Conservation (phyloP, 2,888 invertebrate species). For the Sabatieria punctata region DNA sequence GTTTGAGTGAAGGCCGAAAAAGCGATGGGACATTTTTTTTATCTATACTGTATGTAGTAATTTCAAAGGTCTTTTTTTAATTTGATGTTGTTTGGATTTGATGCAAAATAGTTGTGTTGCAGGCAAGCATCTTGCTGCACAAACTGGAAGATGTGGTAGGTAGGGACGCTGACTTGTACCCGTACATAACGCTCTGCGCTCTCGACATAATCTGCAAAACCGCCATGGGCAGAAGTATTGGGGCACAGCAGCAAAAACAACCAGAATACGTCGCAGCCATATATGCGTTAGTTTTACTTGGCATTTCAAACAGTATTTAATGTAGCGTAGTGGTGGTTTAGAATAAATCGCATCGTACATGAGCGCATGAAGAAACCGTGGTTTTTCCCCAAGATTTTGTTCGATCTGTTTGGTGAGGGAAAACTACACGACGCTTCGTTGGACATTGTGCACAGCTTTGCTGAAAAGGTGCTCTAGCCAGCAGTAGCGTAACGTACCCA, state of each 20-base stretch:
- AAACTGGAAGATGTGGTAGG: too few species aligned
- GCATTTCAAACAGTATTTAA: too few species aligned
- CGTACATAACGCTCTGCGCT: slow-evolving; percentile 38
- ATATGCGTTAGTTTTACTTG: slow-evolving; percentile 36
- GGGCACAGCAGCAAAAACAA: slow-evolving; percentile 51
- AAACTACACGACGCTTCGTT: slow-evolving; percentile 43
- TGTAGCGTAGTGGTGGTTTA: too few species aligned
- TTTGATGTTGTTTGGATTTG: too few species aligned
- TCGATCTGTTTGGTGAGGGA: slow-evolving; percentile 35
- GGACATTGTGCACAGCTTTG: slow-evolving; percentile 46
- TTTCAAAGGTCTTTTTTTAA: too few species aligned
- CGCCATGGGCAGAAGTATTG: slow-evolving; percentile 59
- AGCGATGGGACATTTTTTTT: too few species aligned
- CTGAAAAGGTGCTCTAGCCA: slow-evolving; percentile 38
- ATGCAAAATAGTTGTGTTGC: too few species aligned
- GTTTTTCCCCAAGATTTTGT: slow-evolving; percentile 32
- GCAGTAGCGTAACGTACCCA: too few species aligned
- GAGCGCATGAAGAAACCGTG: slow-evolving; percentile 33
- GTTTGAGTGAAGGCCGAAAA: too few species aligned
- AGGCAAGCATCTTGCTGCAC: too few species aligned
- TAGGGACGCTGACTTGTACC: slow-evolving; percentile 34
- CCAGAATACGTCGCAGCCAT: slow-evolving; percentile 58
- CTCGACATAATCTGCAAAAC: slow-evolving; percentile 49
- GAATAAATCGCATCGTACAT: slow-evolving; percentile 32
- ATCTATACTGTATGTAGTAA: too few species aligned